Conservation (phyloP, 2,797 vertebrate genomes). For the Anas acuta region DNA sequence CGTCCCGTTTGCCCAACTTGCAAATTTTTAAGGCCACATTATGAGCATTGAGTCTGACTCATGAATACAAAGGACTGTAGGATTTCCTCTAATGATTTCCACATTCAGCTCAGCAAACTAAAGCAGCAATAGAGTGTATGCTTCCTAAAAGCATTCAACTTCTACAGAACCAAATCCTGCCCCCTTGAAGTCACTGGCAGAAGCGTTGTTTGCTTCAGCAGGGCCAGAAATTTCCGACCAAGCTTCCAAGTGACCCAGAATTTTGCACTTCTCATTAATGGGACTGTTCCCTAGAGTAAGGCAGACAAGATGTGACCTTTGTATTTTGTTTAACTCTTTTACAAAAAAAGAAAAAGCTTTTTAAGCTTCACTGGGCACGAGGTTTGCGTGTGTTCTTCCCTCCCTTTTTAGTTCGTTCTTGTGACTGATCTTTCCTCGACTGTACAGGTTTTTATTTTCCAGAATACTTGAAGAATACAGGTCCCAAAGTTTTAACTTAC, state of each 20-base stretch:
- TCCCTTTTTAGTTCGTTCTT: background rate
- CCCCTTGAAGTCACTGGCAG: background rate
- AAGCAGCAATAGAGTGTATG: background rate
- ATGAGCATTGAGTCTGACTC: background rate
- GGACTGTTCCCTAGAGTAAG: background rate
- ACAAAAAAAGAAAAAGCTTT: background rate
- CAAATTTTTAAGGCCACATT: background rate
- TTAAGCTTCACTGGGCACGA: background rate
- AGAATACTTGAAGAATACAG: conserved; percentile 28
- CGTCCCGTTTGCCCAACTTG: background rate
- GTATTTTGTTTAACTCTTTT: background rate
- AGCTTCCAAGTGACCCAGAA: conserved; percentile 5
- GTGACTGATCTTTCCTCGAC: background rate
- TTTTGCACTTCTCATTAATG: background rate
- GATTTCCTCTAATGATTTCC: background rate
- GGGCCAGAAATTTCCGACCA: background rate
- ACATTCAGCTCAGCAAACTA: background rate
- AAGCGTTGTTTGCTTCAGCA: background rate
- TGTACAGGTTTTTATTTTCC: conserved; percentile 30
- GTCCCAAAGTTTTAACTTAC: background rate
- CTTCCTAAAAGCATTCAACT: conserved; percentile 14
- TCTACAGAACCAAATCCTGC: background rate
- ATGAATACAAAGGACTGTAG: background rate
- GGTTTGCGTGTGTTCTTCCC: background rate
- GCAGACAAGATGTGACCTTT: background rate